Evolutionary conservation across 2,888 invertebrate genomes (phyloP).

Genomic region (Plemyria rubiginata): DNA sequence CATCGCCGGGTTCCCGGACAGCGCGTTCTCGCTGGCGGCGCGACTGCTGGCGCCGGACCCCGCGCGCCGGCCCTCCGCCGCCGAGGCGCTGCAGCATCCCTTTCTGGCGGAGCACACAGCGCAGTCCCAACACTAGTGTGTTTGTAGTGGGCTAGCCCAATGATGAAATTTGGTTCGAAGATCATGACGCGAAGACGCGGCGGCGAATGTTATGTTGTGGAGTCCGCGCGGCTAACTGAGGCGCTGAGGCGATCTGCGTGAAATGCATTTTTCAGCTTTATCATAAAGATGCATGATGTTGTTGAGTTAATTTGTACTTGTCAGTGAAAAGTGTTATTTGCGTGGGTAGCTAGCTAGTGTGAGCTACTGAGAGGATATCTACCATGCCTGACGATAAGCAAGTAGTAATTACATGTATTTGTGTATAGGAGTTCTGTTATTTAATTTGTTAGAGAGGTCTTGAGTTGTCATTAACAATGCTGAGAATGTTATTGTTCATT

Average conservation of each 20-base stretch:
- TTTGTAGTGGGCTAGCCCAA: too few species aligned
- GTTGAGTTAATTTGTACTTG: too few species aligned
- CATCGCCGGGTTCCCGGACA: conserved; percentile 85
- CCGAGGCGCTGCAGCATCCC: conserved; percentile 90
- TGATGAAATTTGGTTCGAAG: too few species aligned
- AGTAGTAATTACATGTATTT: neutral
- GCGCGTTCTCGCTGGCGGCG: conserved; percentile 89
- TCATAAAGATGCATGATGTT: too few species aligned
- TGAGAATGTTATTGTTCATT: neutral
- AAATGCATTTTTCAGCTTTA: conserved; percentile 4
- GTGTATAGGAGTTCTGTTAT: neutral
- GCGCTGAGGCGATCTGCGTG: conserved; percentile 5
- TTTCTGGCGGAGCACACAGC: conserved; percentile 79
- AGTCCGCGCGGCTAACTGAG: neutral
- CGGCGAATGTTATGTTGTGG: neutral
- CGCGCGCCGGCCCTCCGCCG: conserved; percentile 89
- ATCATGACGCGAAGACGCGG: neutral
- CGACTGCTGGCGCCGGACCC: conserved; percentile 92
- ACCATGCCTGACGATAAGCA: neutral
- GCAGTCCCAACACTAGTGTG: neutral
- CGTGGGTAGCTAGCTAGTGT: too few species aligned
- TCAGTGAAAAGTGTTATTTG: too few species aligned
- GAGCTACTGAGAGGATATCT: too few species aligned
- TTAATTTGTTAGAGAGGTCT: neutral
- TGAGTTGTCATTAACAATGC: neutral